Conservation (phyloP, 1,140 invertebrate species). For the Orchesella cincta region DNA sequence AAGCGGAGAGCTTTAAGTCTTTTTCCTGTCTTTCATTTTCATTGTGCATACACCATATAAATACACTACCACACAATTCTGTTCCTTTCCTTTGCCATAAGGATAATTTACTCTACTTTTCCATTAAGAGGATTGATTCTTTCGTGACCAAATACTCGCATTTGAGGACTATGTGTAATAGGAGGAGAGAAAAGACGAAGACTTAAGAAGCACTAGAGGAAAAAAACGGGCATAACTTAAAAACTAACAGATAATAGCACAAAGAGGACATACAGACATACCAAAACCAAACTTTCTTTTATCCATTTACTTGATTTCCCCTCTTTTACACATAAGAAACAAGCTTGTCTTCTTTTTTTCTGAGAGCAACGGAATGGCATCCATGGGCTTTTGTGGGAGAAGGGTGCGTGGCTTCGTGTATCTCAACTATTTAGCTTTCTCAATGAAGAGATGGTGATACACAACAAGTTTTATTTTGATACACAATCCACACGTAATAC, state of each 20-base stretch:
- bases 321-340: conserved; percentile 19
- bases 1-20: conserved; percentile 24
- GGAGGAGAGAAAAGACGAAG: not conserved
- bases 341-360: too few relatives aligned
- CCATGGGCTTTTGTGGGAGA: too few relatives aligned
- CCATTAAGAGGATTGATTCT: conserved; percentile 51
- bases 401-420: too few relatives aligned
- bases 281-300: not conserved
- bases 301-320: conserved; percentile 22
- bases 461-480: too few relatives aligned
- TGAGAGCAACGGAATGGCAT: too few relatives aligned
- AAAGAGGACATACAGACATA: not conserved
- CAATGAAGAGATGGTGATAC: too few relatives aligned
- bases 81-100: conserved; percentile 23
- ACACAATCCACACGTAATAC: too few relatives aligned
- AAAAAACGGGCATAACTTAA: not conserved
- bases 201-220: not conserved
- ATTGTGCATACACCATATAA: not conserved
- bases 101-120: conserved; percentile 52
- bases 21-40: conserved; percentile 29
- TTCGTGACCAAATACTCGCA: conserved; percentile 32
- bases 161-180: not conserved
- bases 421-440: too few relatives aligned
- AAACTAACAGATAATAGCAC: conserved; percentile 5
- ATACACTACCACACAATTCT: not conserved